Percentiles rank a stretch among this genome's conserved stretches.
Evolutionary conservation across 2,888 invertebrate species (phyloP).

Genomic region (Eupelmus urozonus): DNA sequence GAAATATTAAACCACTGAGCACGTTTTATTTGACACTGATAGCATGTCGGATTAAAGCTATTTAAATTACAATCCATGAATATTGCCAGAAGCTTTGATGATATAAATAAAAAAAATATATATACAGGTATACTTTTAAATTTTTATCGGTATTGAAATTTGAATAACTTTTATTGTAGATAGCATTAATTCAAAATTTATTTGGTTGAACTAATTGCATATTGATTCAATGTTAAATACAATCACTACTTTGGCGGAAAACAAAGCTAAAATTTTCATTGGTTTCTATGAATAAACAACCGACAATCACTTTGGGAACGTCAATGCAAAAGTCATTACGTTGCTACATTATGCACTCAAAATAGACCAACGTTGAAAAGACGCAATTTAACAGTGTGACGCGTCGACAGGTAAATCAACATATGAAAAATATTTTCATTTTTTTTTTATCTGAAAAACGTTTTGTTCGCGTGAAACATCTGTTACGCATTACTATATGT

Average conservation of each 20-base stretch:
- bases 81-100: neutral
- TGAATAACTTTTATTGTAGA: neutral
- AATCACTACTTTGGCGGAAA: no score
- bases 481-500: no score
- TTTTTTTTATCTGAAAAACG: no score
- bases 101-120: constrained; percentile 6
- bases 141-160: neutral
- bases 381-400: no score
- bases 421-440: no score
- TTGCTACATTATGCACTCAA: no score
- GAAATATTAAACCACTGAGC: constrained; percentile 6
- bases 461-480: no score
- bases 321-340: no score
- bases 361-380: no score
- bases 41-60: constrained; percentile 5
- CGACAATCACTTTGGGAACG: no score
- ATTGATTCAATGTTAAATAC: neutral
- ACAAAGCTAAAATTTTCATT: no score
- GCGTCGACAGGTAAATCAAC: no score
- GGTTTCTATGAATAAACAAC: neutral
- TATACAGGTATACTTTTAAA: neutral
- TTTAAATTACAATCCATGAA: constrained; percentile 8
- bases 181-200: constrained; percentile 1
- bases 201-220: neutral
- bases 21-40: constrained; percentile 3